Conservation (phyloP, 1,140 invertebrate species). For the Bombus balteatus region DNA sequence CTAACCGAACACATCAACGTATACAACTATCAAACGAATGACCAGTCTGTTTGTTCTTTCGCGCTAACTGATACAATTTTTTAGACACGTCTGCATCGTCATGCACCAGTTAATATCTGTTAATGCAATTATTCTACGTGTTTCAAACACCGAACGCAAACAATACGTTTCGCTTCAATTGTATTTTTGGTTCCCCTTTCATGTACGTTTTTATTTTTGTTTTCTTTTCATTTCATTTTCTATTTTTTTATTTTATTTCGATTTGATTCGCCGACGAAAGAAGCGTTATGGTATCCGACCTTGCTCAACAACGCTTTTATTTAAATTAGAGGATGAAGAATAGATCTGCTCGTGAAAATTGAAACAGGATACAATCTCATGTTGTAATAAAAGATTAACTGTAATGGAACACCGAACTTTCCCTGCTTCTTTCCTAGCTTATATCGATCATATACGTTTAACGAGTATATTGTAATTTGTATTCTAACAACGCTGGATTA, state of each 20-base stretch:
- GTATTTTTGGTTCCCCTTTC: not conserved
- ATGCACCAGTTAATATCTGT: slow-evolving; percentile 24
- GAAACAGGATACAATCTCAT: not conserved
- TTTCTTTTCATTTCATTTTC: not conserved
- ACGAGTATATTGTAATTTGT: not conserved
- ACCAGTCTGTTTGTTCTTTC: not conserved
- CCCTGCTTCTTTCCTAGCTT: not conserved
- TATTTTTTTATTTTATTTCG: not conserved
- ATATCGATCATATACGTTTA: not conserved
- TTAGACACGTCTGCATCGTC: not conserved
- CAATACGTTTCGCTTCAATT: slow-evolving; percentile 6
- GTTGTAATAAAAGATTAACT: not conserved
- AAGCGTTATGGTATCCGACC: not conserved
- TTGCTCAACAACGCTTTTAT: not conserved
- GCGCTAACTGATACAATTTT: slow-evolving; percentile 17
- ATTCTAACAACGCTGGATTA: not conserved
- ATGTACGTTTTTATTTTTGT: too few species aligned
- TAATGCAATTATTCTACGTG: slow-evolving; percentile 32
- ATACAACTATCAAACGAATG: not conserved
- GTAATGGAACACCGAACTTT: not conserved
- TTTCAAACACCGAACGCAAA: not conserved
- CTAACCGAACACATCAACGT: not conserved
- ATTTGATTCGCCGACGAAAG: not conserved
- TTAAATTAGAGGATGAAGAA: not conserved
- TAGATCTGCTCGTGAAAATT: not conserved